Evolutionary conservation across 2,113 vertebrate genomes (phyloP).

Genomic region (Esox niger): DNA sequence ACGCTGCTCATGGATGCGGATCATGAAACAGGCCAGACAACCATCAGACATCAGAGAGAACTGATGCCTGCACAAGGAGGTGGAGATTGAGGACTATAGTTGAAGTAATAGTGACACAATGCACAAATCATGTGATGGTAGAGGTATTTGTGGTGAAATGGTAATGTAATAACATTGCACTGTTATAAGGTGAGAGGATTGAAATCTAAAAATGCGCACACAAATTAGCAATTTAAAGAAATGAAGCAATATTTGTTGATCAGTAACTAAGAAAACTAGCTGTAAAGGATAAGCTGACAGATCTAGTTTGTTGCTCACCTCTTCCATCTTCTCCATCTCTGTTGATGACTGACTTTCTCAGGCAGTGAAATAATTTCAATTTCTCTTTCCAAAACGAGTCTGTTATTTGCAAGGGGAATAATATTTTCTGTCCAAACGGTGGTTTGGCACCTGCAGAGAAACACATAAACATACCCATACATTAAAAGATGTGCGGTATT

Average conservation of each 20-base stretch:
- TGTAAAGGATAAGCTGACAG: neutral
- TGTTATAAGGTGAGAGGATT: neutral
- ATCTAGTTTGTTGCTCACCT: constrained; percentile 46
- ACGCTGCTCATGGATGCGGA: neutral
- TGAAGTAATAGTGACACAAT: neutral
- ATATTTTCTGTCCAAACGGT: neutral
- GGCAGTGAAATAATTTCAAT: neutral
- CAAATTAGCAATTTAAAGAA: neutral
- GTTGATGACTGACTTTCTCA: constrained; percentile 2
- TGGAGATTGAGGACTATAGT: neutral
- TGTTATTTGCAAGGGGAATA: neutral
- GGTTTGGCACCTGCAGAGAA: constrained; percentile 33
- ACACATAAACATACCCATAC: neutral
- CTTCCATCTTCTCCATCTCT: constrained; percentile 66
- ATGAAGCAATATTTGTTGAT: neutral
- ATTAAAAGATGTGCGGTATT: neutral
- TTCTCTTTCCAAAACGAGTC: neutral
- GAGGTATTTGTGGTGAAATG: neutral
- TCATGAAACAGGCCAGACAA: too few species aligned
- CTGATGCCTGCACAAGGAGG: neutral
- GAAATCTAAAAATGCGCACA: neutral
- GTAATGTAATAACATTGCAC: too few species aligned
- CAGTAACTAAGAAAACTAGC: neutral
- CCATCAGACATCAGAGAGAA: neutral
- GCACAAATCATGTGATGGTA: neutral